Percentiles rank a stretch among this genome's conserved stretches.
Conservation (phyloP, 1,140 invertebrate species). For the Hyles vespertilio region DNA sequence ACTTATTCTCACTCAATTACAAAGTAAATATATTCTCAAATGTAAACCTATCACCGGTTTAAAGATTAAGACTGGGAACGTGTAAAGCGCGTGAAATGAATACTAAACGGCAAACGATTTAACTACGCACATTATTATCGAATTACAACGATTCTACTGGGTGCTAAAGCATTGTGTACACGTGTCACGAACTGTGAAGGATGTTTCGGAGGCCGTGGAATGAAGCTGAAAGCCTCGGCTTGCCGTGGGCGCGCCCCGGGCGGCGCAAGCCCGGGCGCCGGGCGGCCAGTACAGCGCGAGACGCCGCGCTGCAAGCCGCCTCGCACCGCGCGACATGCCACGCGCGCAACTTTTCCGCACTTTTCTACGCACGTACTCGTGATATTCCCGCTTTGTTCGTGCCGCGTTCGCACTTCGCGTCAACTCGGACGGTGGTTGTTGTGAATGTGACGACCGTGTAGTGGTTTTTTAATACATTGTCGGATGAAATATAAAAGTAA, state of each 20-base stretch:
- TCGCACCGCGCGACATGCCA: constrained; percentile 5
- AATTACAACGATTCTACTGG: not conserved
- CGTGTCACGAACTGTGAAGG: constrained; percentile 8
- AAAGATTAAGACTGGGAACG: too few species aligned
- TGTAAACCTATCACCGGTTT: too few species aligned
- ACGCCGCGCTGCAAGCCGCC: constrained; percentile 22
- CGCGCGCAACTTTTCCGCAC: constrained; percentile 26
- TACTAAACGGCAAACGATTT: too few species aligned
- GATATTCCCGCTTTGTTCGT: constrained; percentile 14
- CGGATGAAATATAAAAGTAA: not conserved
- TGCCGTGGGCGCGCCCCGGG: constrained; percentile 14
- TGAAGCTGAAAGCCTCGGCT: constrained; percentile 9
- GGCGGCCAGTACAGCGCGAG: constrained; percentile 25
- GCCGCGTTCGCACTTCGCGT: constrained; percentile 1
- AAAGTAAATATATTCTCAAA: too few species aligned
- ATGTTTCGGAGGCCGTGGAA: constrained; percentile 6
- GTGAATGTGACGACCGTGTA: too few species aligned
- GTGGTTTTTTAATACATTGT: not conserved
- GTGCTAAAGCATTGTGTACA: constrained; percentile 1
- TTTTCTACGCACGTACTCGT: constrained; percentile 21
- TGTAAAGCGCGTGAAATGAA: too few species aligned
- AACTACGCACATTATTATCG: too few species aligned
- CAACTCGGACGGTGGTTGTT: too few species aligned
- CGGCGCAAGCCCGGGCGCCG: constrained; percentile 16
- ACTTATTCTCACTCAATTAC: too few species aligned